Evolutionary conservation across 2,888 invertebrate genomes (phyloP).

Genomic region (Bombylius major): DNA sequence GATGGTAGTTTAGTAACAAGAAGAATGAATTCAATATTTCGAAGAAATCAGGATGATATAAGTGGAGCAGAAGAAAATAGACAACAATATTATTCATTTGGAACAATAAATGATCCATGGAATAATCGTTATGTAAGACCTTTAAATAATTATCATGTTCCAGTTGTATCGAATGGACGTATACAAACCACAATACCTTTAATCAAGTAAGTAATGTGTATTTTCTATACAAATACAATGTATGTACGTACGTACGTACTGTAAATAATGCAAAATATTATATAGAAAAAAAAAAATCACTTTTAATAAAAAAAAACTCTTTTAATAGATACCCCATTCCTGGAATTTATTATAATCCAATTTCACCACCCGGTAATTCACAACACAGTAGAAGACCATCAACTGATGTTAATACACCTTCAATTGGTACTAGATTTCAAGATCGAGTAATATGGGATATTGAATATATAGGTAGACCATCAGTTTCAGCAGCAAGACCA

Average conservation of each 20-base stretch:
- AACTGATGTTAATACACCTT: neutral
- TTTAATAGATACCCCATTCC: conserved; percentile 3
- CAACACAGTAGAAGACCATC: neutral
- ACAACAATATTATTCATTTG: conserved; percentile 5
- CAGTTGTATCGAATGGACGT: neutral
- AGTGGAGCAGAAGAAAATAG: neutral
- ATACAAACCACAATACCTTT: neutral
- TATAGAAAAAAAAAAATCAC: too few species aligned
- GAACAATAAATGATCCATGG: conserved; percentile 12
- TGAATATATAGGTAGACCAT: conserved; percentile 4
- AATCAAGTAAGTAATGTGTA: neutral
- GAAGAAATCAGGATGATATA: neutral
- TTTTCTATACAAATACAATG: neutral
- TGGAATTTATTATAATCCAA: conserved; percentile 8
- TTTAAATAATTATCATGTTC: conserved; percentile 8
- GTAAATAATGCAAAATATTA: neutral
- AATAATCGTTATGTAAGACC: conserved; percentile 6
- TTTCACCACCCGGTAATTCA: conserved; percentile 3
- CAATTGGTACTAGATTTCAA: conserved; percentile 18
- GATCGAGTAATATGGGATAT: conserved; percentile 19
- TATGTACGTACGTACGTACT: neutral
- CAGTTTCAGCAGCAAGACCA: neutral
- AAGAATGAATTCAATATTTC: too few species aligned
- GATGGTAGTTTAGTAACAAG: too few species aligned
- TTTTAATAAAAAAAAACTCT: too few species aligned